Percentiles rank a stretch among this genome's conserved stretches.
These are phyloP conservation scores for Acrocephalus arundinaceus DNA, from an alignment of 2,113 vertebrate species.

Conservation along the genomic window DNA sequence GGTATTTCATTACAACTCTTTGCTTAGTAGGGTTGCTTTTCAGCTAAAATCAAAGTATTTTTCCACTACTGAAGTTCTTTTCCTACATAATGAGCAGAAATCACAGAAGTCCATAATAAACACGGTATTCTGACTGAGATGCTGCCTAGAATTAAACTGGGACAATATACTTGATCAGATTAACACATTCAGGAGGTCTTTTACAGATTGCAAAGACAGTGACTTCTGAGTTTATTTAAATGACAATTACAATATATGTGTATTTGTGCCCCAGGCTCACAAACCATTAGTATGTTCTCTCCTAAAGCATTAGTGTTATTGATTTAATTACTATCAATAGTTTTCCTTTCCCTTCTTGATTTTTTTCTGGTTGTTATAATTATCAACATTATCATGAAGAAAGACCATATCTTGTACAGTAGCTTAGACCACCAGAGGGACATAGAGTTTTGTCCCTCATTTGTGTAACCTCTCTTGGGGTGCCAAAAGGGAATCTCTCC, in stretches of 20 bases:
- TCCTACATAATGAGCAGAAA: neutral
- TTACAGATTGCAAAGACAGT: neutral
- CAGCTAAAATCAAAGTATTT: slow-evolving; percentile 18
- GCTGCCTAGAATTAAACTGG: slow-evolving; percentile 2
- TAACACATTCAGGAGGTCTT: neutral
- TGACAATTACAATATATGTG: neutral
- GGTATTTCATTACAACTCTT: neutral
- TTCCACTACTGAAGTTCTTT: neutral
- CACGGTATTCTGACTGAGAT: neutral
- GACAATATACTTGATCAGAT: slow-evolving; percentile 9
- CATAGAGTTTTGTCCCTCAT: neutral
- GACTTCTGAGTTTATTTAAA: neutral
- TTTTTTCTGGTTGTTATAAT: neutral
- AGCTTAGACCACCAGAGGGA: neutral
- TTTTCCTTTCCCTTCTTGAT: neutral
- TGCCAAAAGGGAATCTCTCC: neutral
- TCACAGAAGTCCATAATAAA: neutral
- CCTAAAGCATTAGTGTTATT: neutral
- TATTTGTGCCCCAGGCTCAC: neutral
- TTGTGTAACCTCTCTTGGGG: neutral
- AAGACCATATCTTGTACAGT: neutral
- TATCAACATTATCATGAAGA: neutral
- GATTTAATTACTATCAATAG: neutral
- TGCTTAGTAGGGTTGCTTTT: slow-evolving; percentile 23
- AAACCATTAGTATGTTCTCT: neutral